Conservation (phyloP, 1,140 invertebrate genomes). For the Pseudachorutes palmiensis region DNA sequence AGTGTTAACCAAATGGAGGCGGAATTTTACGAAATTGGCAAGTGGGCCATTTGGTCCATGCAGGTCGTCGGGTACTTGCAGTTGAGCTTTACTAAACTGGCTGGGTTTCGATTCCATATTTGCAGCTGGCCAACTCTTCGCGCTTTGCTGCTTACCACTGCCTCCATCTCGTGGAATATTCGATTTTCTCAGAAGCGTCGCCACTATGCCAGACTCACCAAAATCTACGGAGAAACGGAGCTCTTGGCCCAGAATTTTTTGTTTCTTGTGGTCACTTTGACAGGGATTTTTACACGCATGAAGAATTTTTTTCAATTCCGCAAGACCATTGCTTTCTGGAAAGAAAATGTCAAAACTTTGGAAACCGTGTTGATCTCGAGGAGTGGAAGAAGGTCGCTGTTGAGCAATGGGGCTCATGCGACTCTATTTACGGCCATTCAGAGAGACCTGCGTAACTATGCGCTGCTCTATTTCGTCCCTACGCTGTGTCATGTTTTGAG, state of each 20-base stretch:
- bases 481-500: background rate
- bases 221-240: conserved; percentile 13
- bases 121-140: background rate
- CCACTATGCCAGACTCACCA: background rate
- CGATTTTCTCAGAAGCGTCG: background rate
- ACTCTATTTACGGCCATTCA: conserved; percentile 9
- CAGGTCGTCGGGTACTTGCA: conserved; percentile 13
- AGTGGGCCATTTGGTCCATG: conserved; percentile 16
- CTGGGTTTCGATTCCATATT: background rate
- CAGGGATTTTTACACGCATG: background rate
- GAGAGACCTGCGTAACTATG: background rate
- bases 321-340: conserved; percentile 14
- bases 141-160: background rate
- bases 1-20: too few relatives aligned
- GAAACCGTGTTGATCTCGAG: conserved; percentile 8
- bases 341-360: conserved; percentile 5
- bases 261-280: background rate
- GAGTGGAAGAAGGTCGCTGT: background rate
- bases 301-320: background rate
- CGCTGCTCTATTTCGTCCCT: background rate
- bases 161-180: background rate
- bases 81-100: background rate
- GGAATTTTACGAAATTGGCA: conserved; percentile 13
- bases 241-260: conserved; percentile 13
- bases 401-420: background rate